Percentiles rank a stretch among this genome's conserved stretches.
phyloP scores from a whole-genome alignment of 2,888 invertebrate species.

The Cistogaster globosa region DNA sequence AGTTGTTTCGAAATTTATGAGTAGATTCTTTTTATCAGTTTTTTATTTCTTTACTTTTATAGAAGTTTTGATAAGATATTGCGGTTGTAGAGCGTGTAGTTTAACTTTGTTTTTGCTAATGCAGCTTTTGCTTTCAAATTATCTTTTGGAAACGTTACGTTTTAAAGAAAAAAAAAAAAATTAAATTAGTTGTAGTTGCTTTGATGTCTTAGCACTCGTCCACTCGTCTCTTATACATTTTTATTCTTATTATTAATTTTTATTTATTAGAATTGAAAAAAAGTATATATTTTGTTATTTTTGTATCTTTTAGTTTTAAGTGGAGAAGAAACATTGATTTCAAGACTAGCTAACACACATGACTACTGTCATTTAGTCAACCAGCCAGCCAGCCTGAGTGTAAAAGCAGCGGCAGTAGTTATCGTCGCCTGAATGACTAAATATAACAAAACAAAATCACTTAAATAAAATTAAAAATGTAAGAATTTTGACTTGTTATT shows the following conservation, averaged over 20 bases:
- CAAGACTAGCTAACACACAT: conserved; percentile 31
- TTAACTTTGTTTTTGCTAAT: conserved; percentile 18
- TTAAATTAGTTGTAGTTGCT: background rate
- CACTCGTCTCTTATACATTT: background rate
- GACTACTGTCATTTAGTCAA: conserved; percentile 30
- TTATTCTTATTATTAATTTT: background rate
- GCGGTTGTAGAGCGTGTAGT: conserved; percentile 14
- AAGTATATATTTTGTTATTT: background rate
- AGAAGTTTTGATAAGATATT: conserved; percentile 51
- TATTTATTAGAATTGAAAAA: background rate
- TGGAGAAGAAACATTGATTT: conserved; percentile 48
- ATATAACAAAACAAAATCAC: conserved; percentile 48
- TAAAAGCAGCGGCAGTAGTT: conserved; percentile 5
- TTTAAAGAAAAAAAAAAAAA: background rate
- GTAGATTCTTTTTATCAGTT: conserved; percentile 45
- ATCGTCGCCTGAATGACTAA: conserved; percentile 59
- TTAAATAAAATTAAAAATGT: conserved; percentile 16
- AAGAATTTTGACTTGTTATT: conserved; percentile 38
- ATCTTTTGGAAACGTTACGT: conserved; percentile 7
- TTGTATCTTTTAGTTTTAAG: conserved; percentile 49
- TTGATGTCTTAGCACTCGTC: too few relatives aligned
- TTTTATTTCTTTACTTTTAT: conserved; percentile 38
- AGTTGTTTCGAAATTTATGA: conserved; percentile 37
- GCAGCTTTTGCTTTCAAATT: background rate
- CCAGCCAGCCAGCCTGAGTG: background rate